phyloP scores from a whole-genome alignment of 2,888 invertebrate species.

The Kuschelorhynchus macadamiae region DNA sequence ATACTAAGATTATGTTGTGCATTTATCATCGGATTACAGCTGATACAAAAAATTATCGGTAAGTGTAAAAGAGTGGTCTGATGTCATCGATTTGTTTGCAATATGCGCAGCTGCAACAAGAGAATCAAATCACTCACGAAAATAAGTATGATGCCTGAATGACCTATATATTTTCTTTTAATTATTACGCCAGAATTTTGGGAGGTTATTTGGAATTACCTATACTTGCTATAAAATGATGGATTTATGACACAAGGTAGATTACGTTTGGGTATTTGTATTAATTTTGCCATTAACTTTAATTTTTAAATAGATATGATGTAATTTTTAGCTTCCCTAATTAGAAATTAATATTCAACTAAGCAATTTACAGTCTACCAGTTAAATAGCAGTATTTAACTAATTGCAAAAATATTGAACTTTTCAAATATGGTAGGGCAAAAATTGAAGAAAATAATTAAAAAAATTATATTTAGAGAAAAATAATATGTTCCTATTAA shows the following conservation, averaged over 20 bases:
- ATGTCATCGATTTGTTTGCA: conserved; percentile 25
- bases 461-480: no score
- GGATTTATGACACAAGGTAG: no score
- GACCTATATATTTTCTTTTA: conserved; percentile 3
- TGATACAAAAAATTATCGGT: conserved; percentile 6
- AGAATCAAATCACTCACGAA: conserved; percentile 13
- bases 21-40: conserved; percentile 10
- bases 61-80: conserved; percentile 4
- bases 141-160: conserved; percentile 22
- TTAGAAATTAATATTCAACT: no score
- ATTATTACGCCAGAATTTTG: not conserved
- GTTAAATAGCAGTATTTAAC: no score
- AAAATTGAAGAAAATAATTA: no score
- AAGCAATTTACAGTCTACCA: not conserved
- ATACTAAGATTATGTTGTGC: no score
- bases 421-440: no score
- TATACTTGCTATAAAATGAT: no score
- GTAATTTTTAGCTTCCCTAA: no score
- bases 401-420: no score
- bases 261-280: no score
- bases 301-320: not conserved
- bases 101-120: conserved; percentile 22
- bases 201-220: not conserved
- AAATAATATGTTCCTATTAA: no score
- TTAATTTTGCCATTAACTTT: not conserved